phyloP scores from a whole-genome alignment of 2,888 invertebrate genomes.

The Linhomoeus sp. region DNA sequence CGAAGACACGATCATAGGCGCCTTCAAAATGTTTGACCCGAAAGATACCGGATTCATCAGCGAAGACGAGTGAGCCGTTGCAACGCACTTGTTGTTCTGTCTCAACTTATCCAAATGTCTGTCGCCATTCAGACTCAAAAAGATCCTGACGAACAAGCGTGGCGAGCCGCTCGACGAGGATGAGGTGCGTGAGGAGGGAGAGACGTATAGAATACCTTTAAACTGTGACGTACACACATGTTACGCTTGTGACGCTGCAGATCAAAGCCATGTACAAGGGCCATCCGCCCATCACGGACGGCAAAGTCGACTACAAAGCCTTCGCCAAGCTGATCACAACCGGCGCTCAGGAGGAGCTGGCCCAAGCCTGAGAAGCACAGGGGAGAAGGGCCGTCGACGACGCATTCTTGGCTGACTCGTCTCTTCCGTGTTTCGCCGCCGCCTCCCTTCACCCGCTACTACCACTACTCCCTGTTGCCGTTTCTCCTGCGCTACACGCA shows the following conservation, averaged over 20 bases:
- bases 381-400: too few relatives aligned
- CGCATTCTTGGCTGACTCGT: too few relatives aligned
- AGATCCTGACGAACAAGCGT: constrained; percentile 26
- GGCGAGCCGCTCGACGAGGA: constrained; percentile 26
- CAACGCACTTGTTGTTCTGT: too few relatives aligned
- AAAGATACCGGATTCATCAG: constrained; percentile 31
- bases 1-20: constrained; percentile 34
- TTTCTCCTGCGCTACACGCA: too few relatives aligned
- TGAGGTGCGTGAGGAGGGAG: constrained; percentile 16
- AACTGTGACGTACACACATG: too few relatives aligned
- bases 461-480: too few relatives aligned
- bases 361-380: too few relatives aligned
- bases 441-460: too few relatives aligned
- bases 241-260: too few relatives aligned
- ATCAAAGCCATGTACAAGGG: constrained; percentile 11
- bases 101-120: too few relatives aligned
- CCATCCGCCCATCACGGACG: constrained; percentile 32
- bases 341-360: constrained; percentile 18
- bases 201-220: too few relatives aligned
- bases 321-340: constrained; percentile 35
- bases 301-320: constrained; percentile 34
- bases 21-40: constrained; percentile 37
- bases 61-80: constrained; percentile 32
- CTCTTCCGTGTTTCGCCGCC: too few relatives aligned
- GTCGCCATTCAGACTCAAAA: constrained; percentile 11